Evolutionary conservation across 2,797 vertebrate species (phyloP).

Genomic region (Petrocephalus schoutedeni): DNA sequence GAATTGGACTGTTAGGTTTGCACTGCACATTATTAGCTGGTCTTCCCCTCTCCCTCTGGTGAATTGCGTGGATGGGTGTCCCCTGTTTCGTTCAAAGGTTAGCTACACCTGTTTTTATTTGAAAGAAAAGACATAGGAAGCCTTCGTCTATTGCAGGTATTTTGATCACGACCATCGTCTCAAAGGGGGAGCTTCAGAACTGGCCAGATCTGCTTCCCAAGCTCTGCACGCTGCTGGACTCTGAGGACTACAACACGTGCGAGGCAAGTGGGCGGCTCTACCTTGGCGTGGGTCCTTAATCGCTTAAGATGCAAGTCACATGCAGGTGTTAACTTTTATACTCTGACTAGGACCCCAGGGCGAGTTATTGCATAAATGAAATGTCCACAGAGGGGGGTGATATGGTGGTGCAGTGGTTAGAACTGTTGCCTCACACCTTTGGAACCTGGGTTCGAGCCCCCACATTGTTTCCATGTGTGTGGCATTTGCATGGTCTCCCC

Average conservation of each 20-base stretch:
- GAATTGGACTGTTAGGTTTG: not conserved
- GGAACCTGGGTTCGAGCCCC: no score
- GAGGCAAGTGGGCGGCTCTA: conserved; percentile 64
- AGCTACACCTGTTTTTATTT: not conserved
- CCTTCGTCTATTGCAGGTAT: conserved; percentile 66
- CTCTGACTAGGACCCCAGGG: not conserved
- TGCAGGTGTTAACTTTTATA: not conserved
- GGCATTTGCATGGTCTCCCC: no score
- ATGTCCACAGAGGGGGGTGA: no score
- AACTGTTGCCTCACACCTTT: no score
- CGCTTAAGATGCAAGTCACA: not conserved
- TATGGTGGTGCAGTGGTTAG: no score
- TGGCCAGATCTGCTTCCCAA: conserved; percentile 96
- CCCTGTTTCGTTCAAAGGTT: not conserved
- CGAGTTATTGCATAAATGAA: not conserved
- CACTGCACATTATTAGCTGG: not conserved
- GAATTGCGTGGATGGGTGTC: not conserved
- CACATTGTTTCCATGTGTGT: no score
- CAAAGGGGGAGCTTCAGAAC: conserved; percentile 93
- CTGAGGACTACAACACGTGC: conserved; percentile 97
- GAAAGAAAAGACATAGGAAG: not conserved
- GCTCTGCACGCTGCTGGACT: conserved; percentile 87
- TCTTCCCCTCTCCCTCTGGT: not conserved
- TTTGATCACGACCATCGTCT: conserved; percentile 95
- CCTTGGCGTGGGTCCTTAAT: not conserved